Evolutionary conservation across 2,113 vertebrate genomes (phyloP).

Genomic region (Symphodus melops): DNA sequence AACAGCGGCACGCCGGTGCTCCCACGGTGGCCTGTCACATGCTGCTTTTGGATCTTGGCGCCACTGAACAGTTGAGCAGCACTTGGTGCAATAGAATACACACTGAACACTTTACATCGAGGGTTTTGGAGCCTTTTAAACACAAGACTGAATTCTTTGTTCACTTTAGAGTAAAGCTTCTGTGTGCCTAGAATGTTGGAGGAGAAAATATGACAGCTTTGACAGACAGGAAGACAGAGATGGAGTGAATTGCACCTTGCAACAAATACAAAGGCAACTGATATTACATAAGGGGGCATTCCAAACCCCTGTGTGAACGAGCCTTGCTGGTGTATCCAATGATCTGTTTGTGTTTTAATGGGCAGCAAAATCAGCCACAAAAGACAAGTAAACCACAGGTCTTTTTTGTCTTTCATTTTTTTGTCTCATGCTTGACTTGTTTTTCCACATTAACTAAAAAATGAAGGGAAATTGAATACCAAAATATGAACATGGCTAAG

Average conservation of each 20-base stretch:
- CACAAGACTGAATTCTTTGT: background rate
- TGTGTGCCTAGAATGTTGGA: background rate
- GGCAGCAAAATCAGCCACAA: background rate
- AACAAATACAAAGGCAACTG: conserved; percentile 4
- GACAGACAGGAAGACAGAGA: conserved; percentile 3
- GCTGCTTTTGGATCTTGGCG: no score
- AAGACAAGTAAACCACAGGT: background rate
- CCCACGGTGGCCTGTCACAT: no score
- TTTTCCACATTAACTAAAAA: no score
- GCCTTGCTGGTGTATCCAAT: no score
- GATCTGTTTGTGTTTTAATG: background rate
- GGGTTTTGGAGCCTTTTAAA: background rate
- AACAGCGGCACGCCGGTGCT: no score
- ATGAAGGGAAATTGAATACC: no score
- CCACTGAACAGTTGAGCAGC: no score
- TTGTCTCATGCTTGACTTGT: background rate
- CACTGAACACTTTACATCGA: background rate
- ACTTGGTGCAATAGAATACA: no score
- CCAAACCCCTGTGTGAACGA: background rate
- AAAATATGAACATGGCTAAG: no score
- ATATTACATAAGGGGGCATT: background rate
- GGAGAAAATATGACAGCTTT: background rate
- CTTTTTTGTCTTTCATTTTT: background rate
- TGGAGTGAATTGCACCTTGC: conserved; percentile 7
- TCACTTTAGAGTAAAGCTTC: background rate